Conservation (phyloP, 2,113 vertebrate genomes). For the Tamias sibiricus region DNA sequence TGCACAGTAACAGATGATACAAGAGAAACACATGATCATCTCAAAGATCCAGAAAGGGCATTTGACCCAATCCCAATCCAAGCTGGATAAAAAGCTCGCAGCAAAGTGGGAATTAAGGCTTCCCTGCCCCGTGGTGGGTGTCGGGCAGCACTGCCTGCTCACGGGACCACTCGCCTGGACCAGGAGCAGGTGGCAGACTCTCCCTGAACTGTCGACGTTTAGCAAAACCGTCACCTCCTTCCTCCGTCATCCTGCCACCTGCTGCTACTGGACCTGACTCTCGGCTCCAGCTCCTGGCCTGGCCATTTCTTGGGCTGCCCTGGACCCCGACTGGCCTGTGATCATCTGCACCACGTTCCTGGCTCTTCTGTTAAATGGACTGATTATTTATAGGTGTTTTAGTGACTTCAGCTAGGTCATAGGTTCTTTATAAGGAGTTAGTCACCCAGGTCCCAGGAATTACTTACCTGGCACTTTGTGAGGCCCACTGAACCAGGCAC, state of each 20-base stretch:
- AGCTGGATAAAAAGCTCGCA: background rate
- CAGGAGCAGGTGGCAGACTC: background rate
- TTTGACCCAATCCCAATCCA: background rate
- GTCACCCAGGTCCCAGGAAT: too few species aligned
- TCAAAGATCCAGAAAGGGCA: background rate
- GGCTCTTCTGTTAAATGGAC: background rate
- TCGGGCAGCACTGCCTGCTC: background rate
- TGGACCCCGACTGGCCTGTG: background rate
- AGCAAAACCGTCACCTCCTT: background rate
- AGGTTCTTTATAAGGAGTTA: fast-evolving
- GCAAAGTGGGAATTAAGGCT: background rate
- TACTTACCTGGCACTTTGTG: background rate
- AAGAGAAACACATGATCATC: background rate
- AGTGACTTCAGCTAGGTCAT: background rate
- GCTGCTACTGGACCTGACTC: background rate
- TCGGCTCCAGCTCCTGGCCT: background rate
- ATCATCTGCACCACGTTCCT: background rate
- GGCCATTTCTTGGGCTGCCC: background rate
- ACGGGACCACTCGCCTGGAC: background rate
- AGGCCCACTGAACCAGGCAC: background rate
- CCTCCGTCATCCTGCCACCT: background rate
- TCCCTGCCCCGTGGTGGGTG: background rate
- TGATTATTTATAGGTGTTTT: background rate
- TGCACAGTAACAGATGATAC: background rate
- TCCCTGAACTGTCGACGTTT: background rate